Percentiles rank a stretch among this genome's conserved stretches.
phyloP scores from a whole-genome alignment of 2,888 invertebrate species.

The Tricholauxania praeusta region DNA sequence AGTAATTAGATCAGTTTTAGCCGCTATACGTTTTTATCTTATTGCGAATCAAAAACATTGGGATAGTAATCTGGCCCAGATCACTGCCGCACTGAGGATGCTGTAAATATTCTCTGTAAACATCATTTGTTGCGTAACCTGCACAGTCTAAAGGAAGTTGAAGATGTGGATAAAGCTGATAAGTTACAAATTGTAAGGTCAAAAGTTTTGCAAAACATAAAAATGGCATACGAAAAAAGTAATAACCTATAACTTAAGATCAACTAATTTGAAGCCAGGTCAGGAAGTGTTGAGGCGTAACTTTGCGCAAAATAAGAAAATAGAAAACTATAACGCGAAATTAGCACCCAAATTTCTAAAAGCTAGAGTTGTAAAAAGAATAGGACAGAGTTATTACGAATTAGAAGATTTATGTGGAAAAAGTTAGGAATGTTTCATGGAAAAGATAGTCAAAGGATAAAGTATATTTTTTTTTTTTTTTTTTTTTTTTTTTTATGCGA shows the following conservation, averaged over 20 bases:
- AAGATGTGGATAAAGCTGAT: not conserved
- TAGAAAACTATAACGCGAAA: slow-evolving; percentile 30
- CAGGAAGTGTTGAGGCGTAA: slow-evolving; percentile 30
- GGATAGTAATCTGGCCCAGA: not conserved
- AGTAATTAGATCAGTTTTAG: not conserved
- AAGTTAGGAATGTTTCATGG: slow-evolving; percentile 29
- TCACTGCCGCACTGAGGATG: not conserved
- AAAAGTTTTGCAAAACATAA: slow-evolving; percentile 6
- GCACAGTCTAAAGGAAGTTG: not conserved
- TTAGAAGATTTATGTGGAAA: slow-evolving; percentile 26
- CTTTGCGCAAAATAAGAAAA: slow-evolving; percentile 14
- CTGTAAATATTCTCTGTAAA: not conserved
- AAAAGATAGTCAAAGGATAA: not conserved
- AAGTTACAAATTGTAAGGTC: not conserved
- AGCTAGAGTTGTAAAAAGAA: slow-evolving; percentile 12
- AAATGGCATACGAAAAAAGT: slow-evolving; percentile 2
- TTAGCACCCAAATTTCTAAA: slow-evolving; percentile 20
- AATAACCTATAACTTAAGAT: slow-evolving; percentile 19
- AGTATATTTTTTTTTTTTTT: no score
- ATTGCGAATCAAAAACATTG: slow-evolving; percentile 1
- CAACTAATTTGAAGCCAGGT: not conserved
- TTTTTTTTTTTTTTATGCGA: no score
- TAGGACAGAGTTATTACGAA: slow-evolving; percentile 22
- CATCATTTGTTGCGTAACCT: slow-evolving; percentile 21
- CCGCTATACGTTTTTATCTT: not conserved